Evolutionary conservation across 2,113 vertebrate species (phyloP), one percentile per base, ranked within the genome.

Genomic region (Triplophysa dalaica): DNA sequence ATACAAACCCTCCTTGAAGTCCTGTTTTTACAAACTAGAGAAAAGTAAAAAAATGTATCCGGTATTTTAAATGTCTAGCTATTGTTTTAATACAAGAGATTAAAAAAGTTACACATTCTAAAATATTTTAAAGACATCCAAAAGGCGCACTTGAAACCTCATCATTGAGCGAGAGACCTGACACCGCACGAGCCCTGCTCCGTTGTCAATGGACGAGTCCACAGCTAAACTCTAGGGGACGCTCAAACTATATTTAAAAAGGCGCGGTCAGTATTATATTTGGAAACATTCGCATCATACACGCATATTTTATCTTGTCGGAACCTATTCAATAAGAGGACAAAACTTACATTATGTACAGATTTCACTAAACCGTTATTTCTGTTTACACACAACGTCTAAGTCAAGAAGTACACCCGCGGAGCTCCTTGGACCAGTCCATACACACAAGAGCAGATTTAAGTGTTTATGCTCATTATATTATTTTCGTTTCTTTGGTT

Each of bases 111-210:
- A 26, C 4, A 75, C 11, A 62, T 26, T 10, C 61, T 14, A 54
- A 26, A 77, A 64, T 65, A 52, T 38, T 38, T 45, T 29, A 58
- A 41, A 64, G 45, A 70, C 69, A 79, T 73, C 50, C 66, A 41
- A 72, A 81, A 26, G 76, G 8, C 76, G 29, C 84, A 82, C 67
- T 77, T 61, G 72, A 75, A 81, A 80, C 78, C 77, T 73, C 54
- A 87, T 85, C 86, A 86, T 88, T 86, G 78, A 50, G 86, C 64
- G 81, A 86, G 88, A 87, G 91, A 93, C 88, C 87, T 88, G 91
- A 89, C 89, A 88, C 76, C 79, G 60, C 85, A 84, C 56, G 85
- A 64, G 65, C 62, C 50, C 45, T 45, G 89, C 89, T 91, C 89
- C 67, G 78, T 81, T 91, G 91, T 89, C 89, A 84, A 86, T 85